A percentile compares a stretch with the other conserved stretches of the same genome.
phyloP scores from a whole-genome alignment of 2,113 vertebrate species.

The Eurypyga helias region DNA sequence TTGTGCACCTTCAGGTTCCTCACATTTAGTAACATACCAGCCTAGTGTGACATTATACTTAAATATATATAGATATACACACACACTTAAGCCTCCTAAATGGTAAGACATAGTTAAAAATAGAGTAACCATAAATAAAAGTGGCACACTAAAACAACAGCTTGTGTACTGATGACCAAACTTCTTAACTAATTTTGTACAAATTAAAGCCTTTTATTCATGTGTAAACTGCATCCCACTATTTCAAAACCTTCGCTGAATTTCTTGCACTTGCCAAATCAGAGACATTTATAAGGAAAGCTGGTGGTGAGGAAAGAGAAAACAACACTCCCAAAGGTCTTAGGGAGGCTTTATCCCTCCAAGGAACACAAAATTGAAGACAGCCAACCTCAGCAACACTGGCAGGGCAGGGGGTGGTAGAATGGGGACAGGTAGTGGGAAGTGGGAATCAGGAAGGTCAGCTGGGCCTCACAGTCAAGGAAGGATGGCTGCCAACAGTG shows the following conservation, averaged over 20 bases:
- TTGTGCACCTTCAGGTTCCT: too few species aligned
- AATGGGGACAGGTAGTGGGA: accelerated
- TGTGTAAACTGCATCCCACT: not conserved
- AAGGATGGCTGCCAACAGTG: not conserved
- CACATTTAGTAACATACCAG: not conserved
- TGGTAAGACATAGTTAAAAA: not conserved
- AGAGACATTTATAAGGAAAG: not conserved
- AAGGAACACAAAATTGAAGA: not conserved
- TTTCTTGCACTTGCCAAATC: not conserved
- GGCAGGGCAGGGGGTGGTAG: not conserved
- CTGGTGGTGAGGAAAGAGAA: not conserved
- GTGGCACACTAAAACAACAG: not conserved
- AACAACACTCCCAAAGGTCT: not conserved
- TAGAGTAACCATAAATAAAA: not conserved
- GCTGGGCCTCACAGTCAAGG: not conserved
- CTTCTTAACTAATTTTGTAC: not conserved
- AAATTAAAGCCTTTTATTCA: not conserved
- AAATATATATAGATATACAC: too few species aligned
- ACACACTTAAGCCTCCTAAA: not conserved
- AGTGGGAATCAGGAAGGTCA: not conserved
- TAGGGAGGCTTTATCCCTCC: not conserved
- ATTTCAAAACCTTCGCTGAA: not conserved
- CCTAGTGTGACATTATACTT: not conserved
- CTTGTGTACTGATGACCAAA: not conserved
- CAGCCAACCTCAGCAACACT: not conserved